Conservation (phyloP, 2,797 vertebrate genomes). For the Cephalopachus bancanus region DNA sequence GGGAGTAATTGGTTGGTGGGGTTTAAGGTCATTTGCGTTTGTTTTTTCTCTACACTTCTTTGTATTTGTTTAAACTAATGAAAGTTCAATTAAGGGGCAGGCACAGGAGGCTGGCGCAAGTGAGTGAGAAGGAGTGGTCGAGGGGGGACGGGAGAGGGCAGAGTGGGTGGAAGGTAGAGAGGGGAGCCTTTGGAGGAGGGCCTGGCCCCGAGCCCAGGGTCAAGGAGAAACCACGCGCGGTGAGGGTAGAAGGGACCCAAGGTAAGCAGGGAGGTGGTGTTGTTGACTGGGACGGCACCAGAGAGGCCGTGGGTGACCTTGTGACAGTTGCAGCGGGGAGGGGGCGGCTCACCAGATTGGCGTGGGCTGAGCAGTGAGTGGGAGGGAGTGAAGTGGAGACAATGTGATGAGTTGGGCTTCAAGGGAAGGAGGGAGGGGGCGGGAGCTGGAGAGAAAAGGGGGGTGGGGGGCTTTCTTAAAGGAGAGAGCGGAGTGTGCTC, state of each 20-base stretch:
- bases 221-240: neutral
- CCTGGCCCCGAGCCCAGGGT: neutral
- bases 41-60: neutral
- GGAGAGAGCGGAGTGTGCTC: neutral
- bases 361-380: neutral
- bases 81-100: neutral
- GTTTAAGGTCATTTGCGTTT: neutral
- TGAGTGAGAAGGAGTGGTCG: neutral
- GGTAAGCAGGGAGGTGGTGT: neutral
- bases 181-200: neutral
- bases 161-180: neutral
- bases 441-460: neutral
- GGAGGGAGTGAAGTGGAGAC: neutral
- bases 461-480: neutral
- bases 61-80: neutral
- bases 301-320: neutral
- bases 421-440: neutral
- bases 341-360: neutral
- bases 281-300: neutral
- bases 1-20: neutral
- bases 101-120: neutral
- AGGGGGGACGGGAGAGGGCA: neutral
- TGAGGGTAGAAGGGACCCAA: neutral
- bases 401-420: neutral
- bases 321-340: neutral